Conservation (phyloP, 1,140 invertebrate species). For the Ladona fulva region DNA sequence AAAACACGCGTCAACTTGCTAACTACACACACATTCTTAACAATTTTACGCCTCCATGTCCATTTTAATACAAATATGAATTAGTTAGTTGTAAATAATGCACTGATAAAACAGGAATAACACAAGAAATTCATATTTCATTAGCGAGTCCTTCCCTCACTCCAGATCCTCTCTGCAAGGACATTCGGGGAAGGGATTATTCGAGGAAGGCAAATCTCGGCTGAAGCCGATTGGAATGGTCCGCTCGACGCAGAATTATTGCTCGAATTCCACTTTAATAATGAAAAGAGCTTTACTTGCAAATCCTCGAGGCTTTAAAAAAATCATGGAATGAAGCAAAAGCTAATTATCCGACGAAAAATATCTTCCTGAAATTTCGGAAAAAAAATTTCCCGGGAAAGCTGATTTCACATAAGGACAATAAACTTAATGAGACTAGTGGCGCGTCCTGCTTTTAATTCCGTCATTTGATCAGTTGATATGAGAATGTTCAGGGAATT, state of each 20-base stretch:
- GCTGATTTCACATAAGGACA: not conserved
- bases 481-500: not conserved
- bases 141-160: not conserved
- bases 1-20: too few species aligned
- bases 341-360: not conserved
- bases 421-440: slow-evolving; percentile 6
- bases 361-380: not conserved
- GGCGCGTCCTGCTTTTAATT: not conserved
- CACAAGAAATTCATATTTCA: too few species aligned
- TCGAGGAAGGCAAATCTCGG: not conserved
- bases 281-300: slow-evolving; percentile 6
- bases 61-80: too few species aligned
- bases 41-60: too few species aligned
- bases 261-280: not conserved
- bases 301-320: not conserved
- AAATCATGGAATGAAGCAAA: not conserved
- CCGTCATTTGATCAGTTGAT: not conserved
- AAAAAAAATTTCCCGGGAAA: not conserved
- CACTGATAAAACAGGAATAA: too few species aligned
- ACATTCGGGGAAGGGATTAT: not conserved
- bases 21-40: too few species aligned
- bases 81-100: too few species aligned
- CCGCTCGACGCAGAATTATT: not conserved
- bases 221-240: not conserved
- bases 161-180: not conserved